These are phyloP conservation scores for Nephrotoma guestfalica DNA, from an alignment of 2,888 invertebrate genomes.

Conservation along the genomic window DNA sequence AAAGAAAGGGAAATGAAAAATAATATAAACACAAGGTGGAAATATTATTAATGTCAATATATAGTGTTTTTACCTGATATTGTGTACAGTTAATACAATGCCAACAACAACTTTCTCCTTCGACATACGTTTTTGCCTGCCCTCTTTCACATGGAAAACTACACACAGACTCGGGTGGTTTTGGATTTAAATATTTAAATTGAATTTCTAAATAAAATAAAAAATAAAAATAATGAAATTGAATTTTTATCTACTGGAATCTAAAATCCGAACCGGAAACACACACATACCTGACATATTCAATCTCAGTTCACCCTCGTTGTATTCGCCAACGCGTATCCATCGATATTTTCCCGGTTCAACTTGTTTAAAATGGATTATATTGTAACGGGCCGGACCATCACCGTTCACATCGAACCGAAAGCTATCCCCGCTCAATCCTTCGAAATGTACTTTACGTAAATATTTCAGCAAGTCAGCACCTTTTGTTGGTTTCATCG, in stretches of 20 bases:
- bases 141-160: slow-evolving; percentile 76
- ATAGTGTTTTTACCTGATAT: slow-evolving; percentile 48
- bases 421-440: slow-evolving; percentile 78
- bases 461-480: slow-evolving; percentile 69
- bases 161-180: slow-evolving; percentile 80
- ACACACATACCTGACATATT: slow-evolving; percentile 54
- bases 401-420: slow-evolving; percentile 83
- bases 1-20: not conserved
- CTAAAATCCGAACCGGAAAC: not conserved
- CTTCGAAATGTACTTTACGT: slow-evolving; percentile 73
- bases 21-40: not conserved
- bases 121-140: slow-evolving; percentile 84
- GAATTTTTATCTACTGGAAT: not conserved
- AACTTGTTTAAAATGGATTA: slow-evolving; percentile 85
- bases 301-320: slow-evolving; percentile 65
- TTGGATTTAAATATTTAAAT: slow-evolving; percentile 63
- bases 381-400: slow-evolving; percentile 89
- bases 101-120: slow-evolving; percentile 90
- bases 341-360: slow-evolving; percentile 60
- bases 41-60: not conserved
- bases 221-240: not conserved
- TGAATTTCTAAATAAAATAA: slow-evolving; percentile 48
- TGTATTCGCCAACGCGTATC: slow-evolving; percentile 77
- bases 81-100: slow-evolving; percentile 82
- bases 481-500: slow-evolving; percentile 83